Conservation (phyloP, 1,140 invertebrate genomes). For the Bombus balteatus region DNA sequence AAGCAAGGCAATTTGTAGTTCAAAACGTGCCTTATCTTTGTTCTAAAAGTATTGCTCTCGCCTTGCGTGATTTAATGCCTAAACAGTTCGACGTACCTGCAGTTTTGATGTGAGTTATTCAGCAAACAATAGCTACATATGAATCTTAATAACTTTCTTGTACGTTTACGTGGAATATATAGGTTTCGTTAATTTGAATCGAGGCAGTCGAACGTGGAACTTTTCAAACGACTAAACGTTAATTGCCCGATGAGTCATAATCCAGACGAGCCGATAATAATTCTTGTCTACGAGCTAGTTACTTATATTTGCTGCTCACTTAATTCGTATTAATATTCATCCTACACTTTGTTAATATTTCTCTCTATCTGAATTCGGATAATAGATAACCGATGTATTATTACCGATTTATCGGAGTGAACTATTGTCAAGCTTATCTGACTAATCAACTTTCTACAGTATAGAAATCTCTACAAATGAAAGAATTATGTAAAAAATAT, state of each 20-base stretch:
- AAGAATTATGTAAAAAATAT: too few relatives aligned
- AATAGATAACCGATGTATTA: too few relatives aligned
- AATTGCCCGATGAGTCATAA: neutral
- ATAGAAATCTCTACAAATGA: too few relatives aligned
- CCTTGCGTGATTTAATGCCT: slow-evolving; percentile 29
- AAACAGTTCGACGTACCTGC: slow-evolving; percentile 33
- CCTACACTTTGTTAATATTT: too few relatives aligned
- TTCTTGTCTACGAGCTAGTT: neutral
- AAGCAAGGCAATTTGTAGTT: slow-evolving; percentile 52
- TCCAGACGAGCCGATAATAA: neutral
- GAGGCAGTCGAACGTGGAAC: neutral
- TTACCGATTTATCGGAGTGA: too few relatives aligned
- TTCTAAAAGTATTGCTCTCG: slow-evolving; percentile 52
- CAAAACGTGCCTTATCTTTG: slow-evolving; percentile 54
- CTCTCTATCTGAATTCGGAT: too few relatives aligned
- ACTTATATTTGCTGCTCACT: too few relatives aligned
- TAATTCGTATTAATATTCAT: too few relatives aligned
- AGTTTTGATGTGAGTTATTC: slow-evolving; percentile 34
- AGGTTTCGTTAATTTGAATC: neutral
- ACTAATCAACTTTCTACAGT: too few relatives aligned
- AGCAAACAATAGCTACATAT: slow-evolving; percentile 19
- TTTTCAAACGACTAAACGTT: neutral
- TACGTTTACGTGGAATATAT: slow-evolving; percentile 32
- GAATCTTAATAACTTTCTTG: neutral
- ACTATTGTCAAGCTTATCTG: too few relatives aligned